phyloP scores from a whole-genome alignment of 2,113 vertebrate species.

The Ailurus styani region DNA sequence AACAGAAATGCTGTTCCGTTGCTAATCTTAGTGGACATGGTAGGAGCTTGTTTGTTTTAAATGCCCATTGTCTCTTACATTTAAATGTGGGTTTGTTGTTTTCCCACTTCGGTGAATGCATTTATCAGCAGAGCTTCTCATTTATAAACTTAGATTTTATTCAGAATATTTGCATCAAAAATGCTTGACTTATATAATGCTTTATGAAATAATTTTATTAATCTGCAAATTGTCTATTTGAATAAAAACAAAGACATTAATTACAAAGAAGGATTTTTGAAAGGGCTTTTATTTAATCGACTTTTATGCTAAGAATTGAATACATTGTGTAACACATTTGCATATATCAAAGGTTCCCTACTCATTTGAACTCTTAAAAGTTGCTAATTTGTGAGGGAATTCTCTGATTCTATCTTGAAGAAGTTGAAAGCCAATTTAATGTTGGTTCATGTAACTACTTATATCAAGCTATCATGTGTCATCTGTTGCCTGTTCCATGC shows the following conservation, averaged over 20 bases:
- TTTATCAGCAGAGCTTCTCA: neutral
- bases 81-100: neutral
- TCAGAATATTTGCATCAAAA: constrained; percentile 11
- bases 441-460: neutral
- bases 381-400: neutral
- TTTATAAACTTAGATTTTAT: neutral
- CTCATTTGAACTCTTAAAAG: neutral
- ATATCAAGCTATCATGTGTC: neutral
- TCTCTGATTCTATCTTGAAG: neutral
- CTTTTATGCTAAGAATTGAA: neutral
- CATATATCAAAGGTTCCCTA: neutral
- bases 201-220: constrained; percentile 18
- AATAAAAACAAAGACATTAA: neutral
- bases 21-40: neutral
- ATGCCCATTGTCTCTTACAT: constrained; percentile 18
- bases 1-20: neutral
- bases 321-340: neutral
- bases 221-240: neutral
- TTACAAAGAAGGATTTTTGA: constrained; percentile 4
- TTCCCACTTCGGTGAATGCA: neutral
- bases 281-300: neutral
- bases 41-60: neutral
- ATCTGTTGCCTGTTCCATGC: neutral
- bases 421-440: neutral
- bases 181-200: neutral